Conservation (phyloP, 2,113 vertebrate genomes). For the Stigmatopora argus region DNA sequence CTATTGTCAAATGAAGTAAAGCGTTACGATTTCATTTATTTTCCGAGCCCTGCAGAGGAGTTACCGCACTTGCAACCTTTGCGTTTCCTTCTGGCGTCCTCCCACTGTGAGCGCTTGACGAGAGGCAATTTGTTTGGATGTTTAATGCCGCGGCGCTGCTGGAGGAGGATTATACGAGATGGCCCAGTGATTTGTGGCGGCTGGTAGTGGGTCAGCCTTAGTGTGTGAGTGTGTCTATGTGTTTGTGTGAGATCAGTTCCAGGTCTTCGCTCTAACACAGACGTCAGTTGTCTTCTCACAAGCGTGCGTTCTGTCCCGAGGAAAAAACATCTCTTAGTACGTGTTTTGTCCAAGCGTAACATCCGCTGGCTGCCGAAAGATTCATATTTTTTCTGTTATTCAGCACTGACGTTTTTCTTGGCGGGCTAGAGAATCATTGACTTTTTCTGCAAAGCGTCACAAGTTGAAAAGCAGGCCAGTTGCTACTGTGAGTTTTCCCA, state of each 20-base stretch:
- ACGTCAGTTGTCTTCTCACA: constrained; percentile 41
- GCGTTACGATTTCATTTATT: background rate
- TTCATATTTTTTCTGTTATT: constrained; percentile 45
- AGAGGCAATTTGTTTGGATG: constrained; percentile 68
- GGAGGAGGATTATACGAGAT: constrained; percentile 61
- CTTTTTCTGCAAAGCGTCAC: constrained; percentile 53
- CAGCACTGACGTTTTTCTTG: constrained; percentile 34
- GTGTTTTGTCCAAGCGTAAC: constrained; percentile 14
- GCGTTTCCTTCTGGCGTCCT: constrained; percentile 54
- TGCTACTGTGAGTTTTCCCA: constrained; percentile 56
- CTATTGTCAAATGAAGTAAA: background rate
- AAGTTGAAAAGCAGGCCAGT: constrained; percentile 41
- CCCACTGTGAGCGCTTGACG: constrained; percentile 48
- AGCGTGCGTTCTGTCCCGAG: constrained; percentile 6
- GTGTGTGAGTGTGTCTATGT: constrained; percentile 24
- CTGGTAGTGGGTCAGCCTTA: constrained; percentile 43
- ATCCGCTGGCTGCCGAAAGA: constrained; percentile 43
- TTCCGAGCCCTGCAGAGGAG: constrained; percentile 18
- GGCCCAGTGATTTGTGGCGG: constrained; percentile 61
- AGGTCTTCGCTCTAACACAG: constrained; percentile 44
- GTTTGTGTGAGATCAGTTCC: constrained; percentile 34
- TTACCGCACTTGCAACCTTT: constrained; percentile 30
- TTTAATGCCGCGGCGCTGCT: constrained; percentile 54
- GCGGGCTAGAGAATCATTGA: constrained; percentile 50
- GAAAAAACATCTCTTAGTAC: constrained; percentile 20